Base-by-base conservation (phyloP, 2,888 invertebrate species). In the Patella depressa region DNA sequence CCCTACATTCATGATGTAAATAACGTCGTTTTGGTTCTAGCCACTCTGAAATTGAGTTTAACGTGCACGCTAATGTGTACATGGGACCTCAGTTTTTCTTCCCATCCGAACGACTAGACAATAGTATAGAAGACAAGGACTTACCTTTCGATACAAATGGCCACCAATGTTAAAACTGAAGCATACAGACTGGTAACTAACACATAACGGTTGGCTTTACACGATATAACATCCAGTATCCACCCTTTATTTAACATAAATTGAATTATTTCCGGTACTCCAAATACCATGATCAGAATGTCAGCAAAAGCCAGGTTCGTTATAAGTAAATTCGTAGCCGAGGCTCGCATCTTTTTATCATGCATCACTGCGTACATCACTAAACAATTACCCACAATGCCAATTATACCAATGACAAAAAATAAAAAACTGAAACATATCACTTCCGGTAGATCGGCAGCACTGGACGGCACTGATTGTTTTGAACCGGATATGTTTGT, bases 151-250 rank as follows among this genome's bases (percentile, higher is more conserved):
- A 93, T 85, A 81, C 92, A 92, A 54, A 93, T 90, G 34, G 91
- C 89, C 53, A 92, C 84, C 70, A 92, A 90, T 0, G 92, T 92
- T 76, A 91, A 87, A 55, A 93, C 91, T 45, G 92, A 92, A 3
- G 90, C 88, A 85, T 92, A 93, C 65, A 92, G 87, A 53, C 91
- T 90, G 53, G 89, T 86, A 73, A 92, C 91, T 81, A 93, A 89
- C 14, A 91, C 80, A 81, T 90, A 92, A 15, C 92, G 82, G 34
- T 89, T 83, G 17, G 87, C 77, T 73, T 90, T 90, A 80, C 92
- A 92, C 78, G 90, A 74, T 12, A 85, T 72, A 54, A 81, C 73
- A 9, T 89, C 88, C 45, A 90, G 80, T 70, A 85, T 79, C 91
- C 91, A 91, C 15, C 90, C 90, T 14, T 77, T 75, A 81, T 90